These are phyloP conservation scores for Bombus waltoni DNA, from an alignment of 1,140 invertebrate species.

Conservation along the genomic window DNA sequence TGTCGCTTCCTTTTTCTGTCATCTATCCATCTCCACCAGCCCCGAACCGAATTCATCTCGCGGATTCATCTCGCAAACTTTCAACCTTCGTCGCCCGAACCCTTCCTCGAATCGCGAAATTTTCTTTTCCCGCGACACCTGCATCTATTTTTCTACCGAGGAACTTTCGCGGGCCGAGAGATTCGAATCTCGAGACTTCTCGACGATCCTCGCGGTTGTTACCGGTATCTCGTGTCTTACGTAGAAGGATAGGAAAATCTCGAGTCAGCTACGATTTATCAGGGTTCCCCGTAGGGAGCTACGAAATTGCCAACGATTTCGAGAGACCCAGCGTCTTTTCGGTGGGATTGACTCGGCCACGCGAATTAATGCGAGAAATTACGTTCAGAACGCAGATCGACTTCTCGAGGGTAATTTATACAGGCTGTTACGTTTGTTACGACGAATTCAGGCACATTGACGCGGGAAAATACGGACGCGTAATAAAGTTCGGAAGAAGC, in stretches of 20 bases:
- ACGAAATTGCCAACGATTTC: not conserved
- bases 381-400: not conserved
- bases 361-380: slow-evolving; percentile 26
- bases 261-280: slow-evolving; percentile 46
- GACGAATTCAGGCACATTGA: not conserved
- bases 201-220: not conserved
- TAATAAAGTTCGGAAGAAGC: too few species aligned
- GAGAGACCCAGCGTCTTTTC: not conserved
- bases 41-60: slow-evolving; percentile 50
- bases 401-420: not conserved
- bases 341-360: not conserved
- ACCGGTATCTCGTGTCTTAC: not conserved
- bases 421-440: not conserved
- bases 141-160: not conserved
- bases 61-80: slow-evolving; percentile 41
- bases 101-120: not conserved
- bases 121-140: not conserved
- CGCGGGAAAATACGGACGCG: not conserved
- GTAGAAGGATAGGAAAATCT: slow-evolving; percentile 33
- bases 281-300: not conserved
- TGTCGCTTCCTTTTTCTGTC: slow-evolving; percentile 6
- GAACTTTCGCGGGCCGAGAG: not conserved
- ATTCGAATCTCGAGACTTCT: not conserved
- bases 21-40: slow-evolving; percentile 23
- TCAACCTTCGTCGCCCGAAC: slow-evolving; percentile 29